phyloP scores from a whole-genome alignment of 2,113 vertebrate genomes.

The Chaetorhynchus papuensis region DNA sequence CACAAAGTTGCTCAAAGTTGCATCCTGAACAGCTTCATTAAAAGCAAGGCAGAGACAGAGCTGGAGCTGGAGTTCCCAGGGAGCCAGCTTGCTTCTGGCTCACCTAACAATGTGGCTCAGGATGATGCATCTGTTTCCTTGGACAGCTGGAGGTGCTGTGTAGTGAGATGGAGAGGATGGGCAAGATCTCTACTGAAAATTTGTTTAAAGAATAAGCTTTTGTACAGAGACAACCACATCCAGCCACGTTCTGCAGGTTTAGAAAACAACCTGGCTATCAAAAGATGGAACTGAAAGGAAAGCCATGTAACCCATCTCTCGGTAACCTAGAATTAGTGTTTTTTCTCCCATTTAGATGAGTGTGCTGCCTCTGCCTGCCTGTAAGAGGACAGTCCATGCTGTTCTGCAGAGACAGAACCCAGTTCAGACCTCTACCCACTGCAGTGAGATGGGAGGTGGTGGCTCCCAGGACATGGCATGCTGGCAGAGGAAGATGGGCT shows the following conservation, averaged over 20 bases:
- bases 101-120: constrained; percentile 80
- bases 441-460: neutral
- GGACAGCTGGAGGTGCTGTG: neutral
- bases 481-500: neutral
- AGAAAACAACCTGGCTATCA: neutral
- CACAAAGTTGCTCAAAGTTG: constrained; percentile 45
- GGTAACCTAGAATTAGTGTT: neutral
- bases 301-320: neutral
- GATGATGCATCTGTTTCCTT: constrained; percentile 77
- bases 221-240: neutral
- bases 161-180: neutral
- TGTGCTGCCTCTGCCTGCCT: neutral
- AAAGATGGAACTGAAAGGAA: neutral
- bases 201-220: neutral
- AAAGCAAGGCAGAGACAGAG: constrained; percentile 77
- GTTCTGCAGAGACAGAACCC: neutral
- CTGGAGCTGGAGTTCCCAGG: constrained; percentile 83
- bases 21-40: constrained; percentile 74
- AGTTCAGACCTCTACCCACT: neutral
- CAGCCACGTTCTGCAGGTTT: neutral
- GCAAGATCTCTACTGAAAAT: neutral
- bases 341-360: neutral
- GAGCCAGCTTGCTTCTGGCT: constrained; percentile 82
- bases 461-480: neutral
- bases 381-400: neutral